Base-by-base conservation (phyloP, 2,888 invertebrate species). In the Synergus japonicus region DNA sequence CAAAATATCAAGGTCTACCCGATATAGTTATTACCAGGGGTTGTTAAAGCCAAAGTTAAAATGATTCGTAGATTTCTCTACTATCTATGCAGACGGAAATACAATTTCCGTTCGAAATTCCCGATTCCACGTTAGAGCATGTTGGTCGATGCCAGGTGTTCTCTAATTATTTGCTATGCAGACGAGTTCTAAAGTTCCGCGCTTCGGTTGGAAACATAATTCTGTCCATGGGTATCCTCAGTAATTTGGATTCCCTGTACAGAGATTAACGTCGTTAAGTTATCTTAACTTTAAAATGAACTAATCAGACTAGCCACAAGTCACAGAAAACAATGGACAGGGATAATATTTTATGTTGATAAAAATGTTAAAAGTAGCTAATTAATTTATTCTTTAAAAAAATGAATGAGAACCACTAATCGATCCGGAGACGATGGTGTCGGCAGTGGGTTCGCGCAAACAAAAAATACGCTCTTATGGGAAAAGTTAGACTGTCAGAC, bases 401-500 rank as follows among this genome's bases (percentile, higher is more conserved):
- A 44, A 46, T 67, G 18, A 46, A n/a, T 29, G 41, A 73, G 49
- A 76, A 29, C 18, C 78, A 13, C 65, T 78, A 49, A 77, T 76
- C 67, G 64, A 15, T 67, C 13, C 41, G 44, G 43, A 67, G 58
- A 69, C 43, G 65, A 60, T 43, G 65, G 77, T n/a, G 60, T 44
- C 49, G 60, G 73, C 60, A 64, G 58, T 83, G 81, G 83, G 66
- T 82, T 83, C 83, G 84, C 85, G 86, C 86, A 87, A 86, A 87
- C 87, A 85, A 86, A 88, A 87, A 86, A 88, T 84, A 85, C 85
- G 84, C 84, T 83, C 83, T 85, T 86, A 83, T 82, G 84, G 83
- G 83, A 83, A 84, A 87, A 87, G 87, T 87, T 86, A 79, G 83
- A 86, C 83, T 85, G 83, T 83, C 85, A 84, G 83, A 87, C 87